phyloP scores from a whole-genome alignment of 2,888 invertebrate species.

The Sialis lutaria region DNA sequence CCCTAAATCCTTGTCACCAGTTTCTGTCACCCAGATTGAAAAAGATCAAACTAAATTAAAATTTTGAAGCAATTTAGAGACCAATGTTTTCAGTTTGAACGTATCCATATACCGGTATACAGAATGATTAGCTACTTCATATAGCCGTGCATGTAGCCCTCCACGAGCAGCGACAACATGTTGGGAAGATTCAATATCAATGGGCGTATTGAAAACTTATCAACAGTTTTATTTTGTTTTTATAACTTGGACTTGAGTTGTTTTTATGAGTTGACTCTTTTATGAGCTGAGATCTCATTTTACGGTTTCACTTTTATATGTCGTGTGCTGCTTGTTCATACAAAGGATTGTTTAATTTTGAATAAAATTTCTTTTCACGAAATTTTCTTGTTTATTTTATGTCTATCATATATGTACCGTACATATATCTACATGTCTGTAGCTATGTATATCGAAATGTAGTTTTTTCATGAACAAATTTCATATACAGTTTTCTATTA shows the following conservation, averaged over 20 bases:
- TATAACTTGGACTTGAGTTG: neutral
- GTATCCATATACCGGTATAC: neutral
- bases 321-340: neutral
- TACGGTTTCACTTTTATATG: neutral
- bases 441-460: too few species aligned
- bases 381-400: too few species aligned
- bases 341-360: neutral
- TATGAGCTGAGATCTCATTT: neutral
- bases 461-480: too few species aligned
- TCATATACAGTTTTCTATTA: too few species aligned
- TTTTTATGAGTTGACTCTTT: conserved; percentile 1
- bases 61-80: too few species aligned
- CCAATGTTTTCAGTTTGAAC: neutral
- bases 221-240: neutral
- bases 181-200: conserved; percentile 1
- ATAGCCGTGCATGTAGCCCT: neutral
- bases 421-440: too few species aligned
- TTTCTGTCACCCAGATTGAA: too few species aligned
- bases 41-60: too few species aligned
- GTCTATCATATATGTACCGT: too few species aligned
- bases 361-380: too few species aligned
- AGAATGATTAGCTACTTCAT: neutral
- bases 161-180: neutral
- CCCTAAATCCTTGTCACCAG: too few species aligned
- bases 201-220: conserved; percentile 1